phyloP scores from a whole-genome alignment of 2,888 invertebrate species.

The Trypoxylon attenuatum region DNA sequence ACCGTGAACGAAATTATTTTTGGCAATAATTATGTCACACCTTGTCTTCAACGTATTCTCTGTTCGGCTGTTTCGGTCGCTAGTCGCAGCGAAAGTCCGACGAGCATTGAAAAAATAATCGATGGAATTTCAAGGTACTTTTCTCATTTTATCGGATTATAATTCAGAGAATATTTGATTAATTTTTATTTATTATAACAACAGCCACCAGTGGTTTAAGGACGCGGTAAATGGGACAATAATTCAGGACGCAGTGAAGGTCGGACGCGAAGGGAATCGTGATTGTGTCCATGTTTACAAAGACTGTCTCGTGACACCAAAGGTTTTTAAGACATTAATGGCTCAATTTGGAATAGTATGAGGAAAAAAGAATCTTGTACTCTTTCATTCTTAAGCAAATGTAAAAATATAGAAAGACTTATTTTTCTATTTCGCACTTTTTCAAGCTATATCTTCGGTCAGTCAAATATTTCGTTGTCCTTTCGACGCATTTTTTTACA shows the following conservation, averaged over 20 bases:
- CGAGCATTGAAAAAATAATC: conserved; percentile 71
- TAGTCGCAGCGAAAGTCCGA: conserved; percentile 56
- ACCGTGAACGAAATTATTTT: conserved; percentile 67
- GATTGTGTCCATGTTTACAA: conserved; percentile 74
- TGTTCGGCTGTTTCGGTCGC: conserved; percentile 68
- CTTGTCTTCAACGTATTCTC: conserved; percentile 70
- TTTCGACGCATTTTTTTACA: neutral
- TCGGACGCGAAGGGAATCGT: conserved; percentile 70
- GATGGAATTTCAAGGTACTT: conserved; percentile 71
- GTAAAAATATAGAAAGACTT: conserved; percentile 2
- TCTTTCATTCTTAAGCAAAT: neutral
- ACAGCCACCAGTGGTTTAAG: conserved; percentile 76
- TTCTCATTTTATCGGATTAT: neutral
- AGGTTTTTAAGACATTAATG: conserved; percentile 56
- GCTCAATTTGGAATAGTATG: conserved; percentile 44
- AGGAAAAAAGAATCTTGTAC: neutral
- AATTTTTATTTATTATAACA: neutral
- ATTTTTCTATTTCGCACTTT: conserved; percentile 1
- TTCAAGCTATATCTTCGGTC: neutral
- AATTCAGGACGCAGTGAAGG: conserved; percentile 75
- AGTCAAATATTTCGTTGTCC: neutral
- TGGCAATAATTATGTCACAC: conserved; percentile 66
- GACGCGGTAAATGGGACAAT: conserved; percentile 75
- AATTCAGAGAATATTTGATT: neutral
- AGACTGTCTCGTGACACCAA: conserved; percentile 70